Percentiles rank a stretch among this genome's conserved stretches.
These are phyloP conservation scores for Climacteris rufus DNA, from an alignment of 2,113 vertebrate genomes.

Conservation along the genomic window DNA sequence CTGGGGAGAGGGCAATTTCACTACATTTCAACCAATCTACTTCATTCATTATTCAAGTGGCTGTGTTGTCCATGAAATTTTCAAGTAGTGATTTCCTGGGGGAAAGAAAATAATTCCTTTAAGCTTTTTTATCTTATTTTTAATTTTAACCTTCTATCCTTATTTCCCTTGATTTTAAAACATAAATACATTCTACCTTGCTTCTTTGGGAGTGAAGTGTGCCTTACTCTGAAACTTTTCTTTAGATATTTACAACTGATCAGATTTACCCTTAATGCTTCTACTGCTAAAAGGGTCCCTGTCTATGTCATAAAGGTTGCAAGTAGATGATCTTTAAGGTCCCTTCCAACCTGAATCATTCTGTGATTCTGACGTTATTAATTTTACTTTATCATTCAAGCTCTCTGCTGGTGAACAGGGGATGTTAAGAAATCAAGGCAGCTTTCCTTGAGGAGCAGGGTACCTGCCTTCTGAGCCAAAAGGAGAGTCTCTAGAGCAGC, in stretches of 20 bases:
- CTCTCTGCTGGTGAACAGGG: not conserved
- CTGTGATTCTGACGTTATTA: not conserved
- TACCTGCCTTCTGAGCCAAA: not conserved
- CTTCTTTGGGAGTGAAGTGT: not conserved
- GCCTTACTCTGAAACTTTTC: not conserved
- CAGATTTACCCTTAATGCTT: not conserved
- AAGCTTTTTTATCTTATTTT: not conserved
- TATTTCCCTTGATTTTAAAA: not conserved
- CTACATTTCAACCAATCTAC: constrained; percentile 1
- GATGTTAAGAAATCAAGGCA: not conserved
- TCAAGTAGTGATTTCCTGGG: constrained; percentile 1
- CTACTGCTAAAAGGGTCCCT: not conserved
- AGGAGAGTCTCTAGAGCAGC: not conserved
- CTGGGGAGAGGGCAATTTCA: constrained; percentile 7
- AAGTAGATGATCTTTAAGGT: not conserved
- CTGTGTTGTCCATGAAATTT: not conserved
- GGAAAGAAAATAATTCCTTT: not conserved
- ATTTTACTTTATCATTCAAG: not conserved
- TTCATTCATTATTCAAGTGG: constrained; percentile 34
- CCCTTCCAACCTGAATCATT: not conserved
- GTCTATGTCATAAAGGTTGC: not conserved
- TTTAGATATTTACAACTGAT: not conserved
- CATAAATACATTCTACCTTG: not conserved
- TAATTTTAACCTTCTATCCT: not conserved
- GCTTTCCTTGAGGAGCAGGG: not conserved